phyloP scores from a whole-genome alignment of 1,140 invertebrate genomes.

The Drosophila willistoni region DNA sequence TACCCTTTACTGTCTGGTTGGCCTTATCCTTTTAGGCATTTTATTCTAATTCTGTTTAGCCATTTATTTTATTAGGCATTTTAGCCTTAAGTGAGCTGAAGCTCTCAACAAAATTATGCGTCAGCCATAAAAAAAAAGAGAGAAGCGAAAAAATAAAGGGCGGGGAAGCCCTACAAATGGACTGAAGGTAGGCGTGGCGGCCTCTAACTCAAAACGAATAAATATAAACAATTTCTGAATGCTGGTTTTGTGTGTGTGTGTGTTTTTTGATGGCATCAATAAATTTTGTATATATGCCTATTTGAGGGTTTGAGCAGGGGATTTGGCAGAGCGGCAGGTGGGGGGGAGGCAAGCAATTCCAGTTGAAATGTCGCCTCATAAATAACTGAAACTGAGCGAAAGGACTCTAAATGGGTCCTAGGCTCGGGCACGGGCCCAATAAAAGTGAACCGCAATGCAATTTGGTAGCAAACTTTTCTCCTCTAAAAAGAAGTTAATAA shows the following conservation, averaged over 20 bases:
- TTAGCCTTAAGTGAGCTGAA: conserved; percentile 31
- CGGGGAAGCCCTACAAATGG: conserved; percentile 42
- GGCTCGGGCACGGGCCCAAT: conserved; percentile 36
- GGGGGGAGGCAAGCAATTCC: conserved; percentile 45
- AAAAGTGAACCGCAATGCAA: conserved; percentile 78
- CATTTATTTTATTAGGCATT: conserved; percentile 81
- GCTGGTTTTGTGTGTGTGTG: too few relatives aligned
- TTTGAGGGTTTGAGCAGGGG: background rate
- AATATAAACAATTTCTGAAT: conserved; percentile 41
- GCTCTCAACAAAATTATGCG: conserved; percentile 75
- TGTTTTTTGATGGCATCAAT: conserved; percentile 59
- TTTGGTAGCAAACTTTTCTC: conserved; percentile 51
- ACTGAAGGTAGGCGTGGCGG: conserved; percentile 46
- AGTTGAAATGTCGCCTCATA: conserved; percentile 75
- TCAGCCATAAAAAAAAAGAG: conserved; percentile 71
- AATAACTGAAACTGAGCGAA: conserved; percentile 40
- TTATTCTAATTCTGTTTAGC: conserved; percentile 79
- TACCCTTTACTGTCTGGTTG: background rate
- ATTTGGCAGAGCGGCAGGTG: background rate
- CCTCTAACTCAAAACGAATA: conserved; percentile 18
- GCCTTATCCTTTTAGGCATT: conserved; percentile 22
- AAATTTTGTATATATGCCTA: conserved; percentile 56
- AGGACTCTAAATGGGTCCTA: background rate
- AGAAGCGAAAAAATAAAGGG: background rate
- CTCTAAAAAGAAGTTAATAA: conserved; percentile 76